Conservation (phyloP, 1,140 invertebrate genomes). For the Trigoniulus corallinus region DNA sequence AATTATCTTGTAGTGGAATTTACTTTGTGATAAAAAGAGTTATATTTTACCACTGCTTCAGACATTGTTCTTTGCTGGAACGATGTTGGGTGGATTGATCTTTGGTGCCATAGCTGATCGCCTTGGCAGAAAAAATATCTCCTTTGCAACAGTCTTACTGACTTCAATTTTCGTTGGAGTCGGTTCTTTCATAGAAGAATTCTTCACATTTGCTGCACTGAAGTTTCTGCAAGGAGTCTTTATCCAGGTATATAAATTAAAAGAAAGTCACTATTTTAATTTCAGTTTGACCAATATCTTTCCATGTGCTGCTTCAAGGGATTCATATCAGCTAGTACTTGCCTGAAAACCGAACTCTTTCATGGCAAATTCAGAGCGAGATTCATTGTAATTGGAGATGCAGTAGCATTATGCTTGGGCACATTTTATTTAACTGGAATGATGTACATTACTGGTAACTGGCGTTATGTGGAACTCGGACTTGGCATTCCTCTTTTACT, state of each 20-base stretch:
- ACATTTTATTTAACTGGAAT: neutral
- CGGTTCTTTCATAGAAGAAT: no score
- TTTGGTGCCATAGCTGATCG: constrained; percentile 34
- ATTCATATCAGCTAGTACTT: neutral
- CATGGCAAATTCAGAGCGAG: neutral
- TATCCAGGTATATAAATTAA: no score
- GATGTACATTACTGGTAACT: neutral
- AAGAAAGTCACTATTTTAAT: no score
- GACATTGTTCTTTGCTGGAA: constrained; percentile 31
- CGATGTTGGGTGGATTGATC: constrained; percentile 34
- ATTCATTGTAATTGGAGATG: neutral
- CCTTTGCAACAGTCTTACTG: no score
- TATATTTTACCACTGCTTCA: constrained; percentile 28
- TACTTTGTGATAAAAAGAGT: constrained; percentile 34
- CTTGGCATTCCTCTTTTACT: neutral
- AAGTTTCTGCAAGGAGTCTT: no score
- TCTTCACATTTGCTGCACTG: no score
- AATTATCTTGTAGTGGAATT: constrained; percentile 26
- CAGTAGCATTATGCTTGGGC: neutral
- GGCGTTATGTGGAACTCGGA: neutral
- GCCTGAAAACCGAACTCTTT: neutral
- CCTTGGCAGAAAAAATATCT: constrained; percentile 32
- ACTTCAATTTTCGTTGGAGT: no score
- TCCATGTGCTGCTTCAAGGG: no score
- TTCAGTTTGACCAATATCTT: no score